phyloP scores from a whole-genome alignment of 2,797 vertebrate species.

The Rhyacichthys aspro region DNA sequence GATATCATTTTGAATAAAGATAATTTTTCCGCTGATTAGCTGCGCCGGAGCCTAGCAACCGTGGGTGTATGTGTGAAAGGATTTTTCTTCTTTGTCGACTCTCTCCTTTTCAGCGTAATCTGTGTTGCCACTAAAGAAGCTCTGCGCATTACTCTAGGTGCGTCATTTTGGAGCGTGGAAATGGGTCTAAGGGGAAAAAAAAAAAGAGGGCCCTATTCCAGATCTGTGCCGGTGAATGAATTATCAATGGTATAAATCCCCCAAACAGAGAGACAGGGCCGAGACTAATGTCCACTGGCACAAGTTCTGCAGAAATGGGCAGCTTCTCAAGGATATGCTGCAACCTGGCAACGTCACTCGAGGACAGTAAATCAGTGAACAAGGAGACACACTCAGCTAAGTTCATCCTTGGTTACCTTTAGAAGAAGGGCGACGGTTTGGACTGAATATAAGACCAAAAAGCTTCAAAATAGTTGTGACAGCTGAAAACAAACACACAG shows the following conservation, averaged over 20 bases:
- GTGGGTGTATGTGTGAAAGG: conserved; percentile 11
- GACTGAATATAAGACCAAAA: neutral
- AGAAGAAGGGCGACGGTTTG: conserved; percentile 53
- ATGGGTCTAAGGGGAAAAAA: conserved; percentile 42
- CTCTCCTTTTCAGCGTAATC: conserved; percentile 42
- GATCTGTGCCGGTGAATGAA: conserved; percentile 72
- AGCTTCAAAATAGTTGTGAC: conserved; percentile 5
- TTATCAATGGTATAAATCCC: conserved; percentile 80
- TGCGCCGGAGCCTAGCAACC: conserved; percentile 67
- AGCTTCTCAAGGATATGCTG: conserved; percentile 65
- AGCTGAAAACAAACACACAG: conserved; percentile 3
- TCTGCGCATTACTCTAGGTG: conserved; percentile 40
- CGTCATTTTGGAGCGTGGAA: conserved; percentile 58
- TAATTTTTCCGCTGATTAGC: conserved; percentile 67
- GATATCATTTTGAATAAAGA: conserved; percentile 54
- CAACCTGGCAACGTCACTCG: conserved; percentile 54
- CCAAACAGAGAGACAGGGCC: conserved; percentile 67
- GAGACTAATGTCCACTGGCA: conserved; percentile 78
- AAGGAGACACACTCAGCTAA: conserved; percentile 43
- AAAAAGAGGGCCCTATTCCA: conserved; percentile 41
- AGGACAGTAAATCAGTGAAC: conserved; percentile 59
- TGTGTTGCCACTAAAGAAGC: conserved; percentile 40
- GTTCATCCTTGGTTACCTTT: conserved; percentile 59
- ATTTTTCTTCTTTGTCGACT: conserved; percentile 26
- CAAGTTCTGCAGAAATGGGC: conserved; percentile 63